Conservation (phyloP, 2,113 vertebrate species). For the Telmatochromis sp. region DNA sequence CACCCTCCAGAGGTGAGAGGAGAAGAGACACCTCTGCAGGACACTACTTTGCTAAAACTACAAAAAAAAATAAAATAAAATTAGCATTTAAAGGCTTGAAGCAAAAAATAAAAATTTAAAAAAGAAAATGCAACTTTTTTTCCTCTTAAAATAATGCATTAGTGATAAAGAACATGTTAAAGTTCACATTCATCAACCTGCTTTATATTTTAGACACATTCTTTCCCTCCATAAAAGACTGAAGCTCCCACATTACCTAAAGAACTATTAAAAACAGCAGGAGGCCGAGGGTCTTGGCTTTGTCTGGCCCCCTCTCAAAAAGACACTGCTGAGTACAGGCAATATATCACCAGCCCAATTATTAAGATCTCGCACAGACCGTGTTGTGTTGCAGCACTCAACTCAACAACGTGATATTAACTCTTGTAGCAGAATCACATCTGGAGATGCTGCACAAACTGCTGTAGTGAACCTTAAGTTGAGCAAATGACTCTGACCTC, state of each 20-base stretch:
- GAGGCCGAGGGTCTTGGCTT: conserved; percentile 35
- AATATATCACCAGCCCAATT: conserved; percentile 64
- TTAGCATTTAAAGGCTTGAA: neutral
- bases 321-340: conserved; percentile 61
- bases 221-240: neutral
- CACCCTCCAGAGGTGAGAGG: conserved; percentile 1
- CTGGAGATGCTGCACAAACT: neutral
- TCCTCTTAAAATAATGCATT: rapidly evolving
- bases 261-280: conserved; percentile 69
- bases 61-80: neutral
- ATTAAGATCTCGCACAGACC: conserved; percentile 52
- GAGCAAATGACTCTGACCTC: neutral
- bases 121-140: neutral
- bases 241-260: conserved; percentile 19
- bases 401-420: neutral
- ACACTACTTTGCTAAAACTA: neutral
- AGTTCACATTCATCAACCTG: neutral
- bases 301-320: conserved; percentile 41
- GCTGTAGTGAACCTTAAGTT: neutral
- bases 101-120: neutral
- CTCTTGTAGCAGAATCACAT: neutral
- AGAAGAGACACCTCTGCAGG: neutral
- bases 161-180: neutral
- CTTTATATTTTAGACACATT: conserved; percentile 8
- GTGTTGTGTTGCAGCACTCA: neutral